phyloP scores from a whole-genome alignment of 2,113 vertebrate genomes.

The Corapipo altera region DNA sequence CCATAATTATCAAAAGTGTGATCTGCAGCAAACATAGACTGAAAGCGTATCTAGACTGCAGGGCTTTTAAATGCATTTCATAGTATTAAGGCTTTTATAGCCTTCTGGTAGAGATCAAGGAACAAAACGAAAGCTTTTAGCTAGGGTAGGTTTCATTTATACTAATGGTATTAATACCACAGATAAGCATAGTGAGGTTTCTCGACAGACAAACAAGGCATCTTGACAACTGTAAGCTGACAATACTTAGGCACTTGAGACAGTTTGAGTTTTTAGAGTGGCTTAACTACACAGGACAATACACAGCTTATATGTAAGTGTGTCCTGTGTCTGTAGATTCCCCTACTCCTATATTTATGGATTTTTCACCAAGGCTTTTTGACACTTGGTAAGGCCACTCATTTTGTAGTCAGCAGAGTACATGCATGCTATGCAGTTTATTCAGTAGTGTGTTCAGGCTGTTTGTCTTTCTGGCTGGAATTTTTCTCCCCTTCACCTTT shows the following conservation, averaged over 20 bases:
- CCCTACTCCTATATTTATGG: not conserved
- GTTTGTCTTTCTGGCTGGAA: slow-evolving; percentile 52
- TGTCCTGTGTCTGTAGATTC: not conserved
- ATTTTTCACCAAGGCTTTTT: not conserved
- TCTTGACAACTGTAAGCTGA: slow-evolving; percentile 1
- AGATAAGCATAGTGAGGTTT: not conserved
- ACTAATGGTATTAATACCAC: not conserved
- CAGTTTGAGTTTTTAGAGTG: not conserved
- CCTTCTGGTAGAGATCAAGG: not conserved
- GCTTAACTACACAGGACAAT: not conserved
- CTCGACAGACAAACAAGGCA: not conserved
- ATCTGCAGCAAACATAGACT: not conserved
- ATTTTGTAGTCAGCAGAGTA: slow-evolving; percentile 8
- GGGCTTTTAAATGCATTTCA: not conserved
- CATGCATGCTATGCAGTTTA: slow-evolving; percentile 7
- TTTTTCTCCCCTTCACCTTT: slow-evolving; percentile 43
- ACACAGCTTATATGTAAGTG: not conserved
- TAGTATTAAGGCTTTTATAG: not conserved
- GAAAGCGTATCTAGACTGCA: not conserved
- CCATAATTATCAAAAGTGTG: not conserved
- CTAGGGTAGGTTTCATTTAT: not conserved
- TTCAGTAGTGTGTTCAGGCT: slow-evolving; percentile 25
- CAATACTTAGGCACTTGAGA: not conserved
- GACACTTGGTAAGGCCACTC: not conserved
- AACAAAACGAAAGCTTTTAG: not conserved